These are phyloP conservation scores for Anabacerthia variegaticeps DNA, from an alignment of 2,797 vertebrate genomes.

Conservation along the genomic window DNA sequence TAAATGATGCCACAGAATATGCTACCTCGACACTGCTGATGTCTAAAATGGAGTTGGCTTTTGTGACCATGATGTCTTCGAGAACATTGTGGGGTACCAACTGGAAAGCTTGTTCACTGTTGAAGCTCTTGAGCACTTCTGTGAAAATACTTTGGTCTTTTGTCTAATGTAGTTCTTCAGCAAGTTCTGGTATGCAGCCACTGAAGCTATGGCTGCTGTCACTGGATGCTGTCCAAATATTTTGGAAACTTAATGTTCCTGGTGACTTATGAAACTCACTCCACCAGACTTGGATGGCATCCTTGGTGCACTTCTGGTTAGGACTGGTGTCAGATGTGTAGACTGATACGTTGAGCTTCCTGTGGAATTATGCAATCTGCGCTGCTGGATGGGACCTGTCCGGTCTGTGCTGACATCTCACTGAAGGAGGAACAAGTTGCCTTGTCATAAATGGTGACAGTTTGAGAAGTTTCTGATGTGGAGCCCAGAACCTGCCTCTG, in stretches of 20 bases:
- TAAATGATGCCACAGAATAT: neutral
- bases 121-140: neutral
- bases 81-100: neutral
- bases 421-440: neutral
- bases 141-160: neutral
- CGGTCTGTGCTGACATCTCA: neutral
- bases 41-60: neutral
- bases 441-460: neutral
- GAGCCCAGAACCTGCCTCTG: neutral
- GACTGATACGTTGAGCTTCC: fast-evolving
- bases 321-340: no score
- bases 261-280: neutral
- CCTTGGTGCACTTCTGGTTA: neutral
- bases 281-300: neutral
- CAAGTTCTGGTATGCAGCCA: neutral
- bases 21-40: neutral
- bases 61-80: neutral
- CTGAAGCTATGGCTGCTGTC: neutral
- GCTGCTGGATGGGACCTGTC: neutral
- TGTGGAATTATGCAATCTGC: neutral
- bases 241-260: neutral
- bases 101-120: neutral
- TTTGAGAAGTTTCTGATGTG: neutral
- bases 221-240: neutral
- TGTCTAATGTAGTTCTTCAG: neutral